Base-by-base conservation (phyloP, 2,113 vertebrate genomes). In the Macquaria australasica region DNA sequence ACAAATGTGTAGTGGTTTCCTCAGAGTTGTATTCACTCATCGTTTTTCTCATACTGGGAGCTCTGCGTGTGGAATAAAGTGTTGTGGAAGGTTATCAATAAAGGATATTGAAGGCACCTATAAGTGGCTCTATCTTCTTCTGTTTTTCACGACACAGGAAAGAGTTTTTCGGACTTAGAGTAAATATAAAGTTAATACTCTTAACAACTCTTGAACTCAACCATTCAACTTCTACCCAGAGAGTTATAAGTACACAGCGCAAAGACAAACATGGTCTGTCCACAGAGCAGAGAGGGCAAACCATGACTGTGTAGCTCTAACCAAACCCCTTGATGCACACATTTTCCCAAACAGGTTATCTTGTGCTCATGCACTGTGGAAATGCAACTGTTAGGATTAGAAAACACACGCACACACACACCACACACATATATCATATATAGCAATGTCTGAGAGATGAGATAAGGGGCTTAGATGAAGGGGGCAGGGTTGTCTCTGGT, bases 391-490 rank as follows among this genome's bases (percentile, higher is more conserved):
- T 86, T 67, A 16, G 84, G 84, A 88, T 88, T 87, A 83, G 34
- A 79, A 83, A 73, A 73, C 6, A 51, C 41, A 51, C 55, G 76
- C 76, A 86, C 60, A 68, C 62, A 75, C 51, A 76, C 50, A 43
- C 41, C 10, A 25, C 55, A 58, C 20, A 37, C 3, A 60, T 60
- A 78, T 89, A 93, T 87, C 83, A 89, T 87, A 85, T 82, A 87
- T 73, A 78, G 84, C 64, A 41, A 84, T 77, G 88, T 93, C 89
- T 92, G 94, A 91, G 87, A 87, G 91, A 93, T 89, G 91, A 93
- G 88, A 95, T 94, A 95, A 94, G 86, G 88, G 93, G 91, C 90
- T 95, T 95, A 95, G 83, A 81, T 75, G 86, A 81, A 90, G 85
- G 89, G 84, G 89, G 84, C 71, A 79, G 81, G 85, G 90, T 56